A percentile compares a stretch with the other conserved stretches of the same genome.
phyloP scores from a whole-genome alignment of 1,140 invertebrate species.

The Procambarus virginalis region DNA sequence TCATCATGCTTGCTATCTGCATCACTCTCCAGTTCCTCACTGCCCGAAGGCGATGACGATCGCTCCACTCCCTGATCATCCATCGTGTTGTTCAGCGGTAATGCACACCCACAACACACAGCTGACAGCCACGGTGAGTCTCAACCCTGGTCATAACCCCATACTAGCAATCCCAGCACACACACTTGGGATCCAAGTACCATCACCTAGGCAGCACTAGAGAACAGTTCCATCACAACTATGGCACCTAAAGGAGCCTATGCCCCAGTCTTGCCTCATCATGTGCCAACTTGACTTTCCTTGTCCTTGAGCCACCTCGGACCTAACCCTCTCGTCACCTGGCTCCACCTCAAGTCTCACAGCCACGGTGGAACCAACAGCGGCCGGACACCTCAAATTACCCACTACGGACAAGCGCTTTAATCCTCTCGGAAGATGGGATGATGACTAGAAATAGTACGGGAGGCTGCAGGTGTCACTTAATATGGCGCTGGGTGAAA shows the following conservation, averaged over 20 bases:
- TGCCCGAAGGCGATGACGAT: slow-evolving; percentile 54
- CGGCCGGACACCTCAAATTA: neutral
- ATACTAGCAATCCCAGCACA: neutral
- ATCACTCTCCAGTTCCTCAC: slow-evolving; percentile 50
- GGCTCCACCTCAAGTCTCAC: neutral
- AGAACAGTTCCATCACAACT: neutral
- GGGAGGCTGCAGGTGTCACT: slow-evolving; percentile 58
- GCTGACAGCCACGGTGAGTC: neutral
- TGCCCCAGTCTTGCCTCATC: slow-evolving; percentile 38
- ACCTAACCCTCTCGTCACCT: slow-evolving; percentile 18
- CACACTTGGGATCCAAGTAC: neutral
- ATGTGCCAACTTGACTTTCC: slow-evolving; percentile 44
- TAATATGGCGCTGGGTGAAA: slow-evolving; percentile 68
- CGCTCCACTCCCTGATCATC: slow-evolving; percentile 25
- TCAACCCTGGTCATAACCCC: neutral
- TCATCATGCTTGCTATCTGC: slow-evolving; percentile 50
- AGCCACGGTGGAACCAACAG: neutral
- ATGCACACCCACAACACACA: neutral
- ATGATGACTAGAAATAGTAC: neutral
- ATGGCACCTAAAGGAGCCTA: neutral
- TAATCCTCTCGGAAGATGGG: neutral
- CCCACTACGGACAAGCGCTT: neutral
- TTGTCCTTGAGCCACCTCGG: slow-evolving; percentile 52
- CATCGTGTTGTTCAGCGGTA: neutral
- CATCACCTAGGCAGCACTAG: neutral